Evolutionary conservation across 2,113 vertebrate genomes (phyloP).

Genomic region (Mormyrus lacerda): DNA sequence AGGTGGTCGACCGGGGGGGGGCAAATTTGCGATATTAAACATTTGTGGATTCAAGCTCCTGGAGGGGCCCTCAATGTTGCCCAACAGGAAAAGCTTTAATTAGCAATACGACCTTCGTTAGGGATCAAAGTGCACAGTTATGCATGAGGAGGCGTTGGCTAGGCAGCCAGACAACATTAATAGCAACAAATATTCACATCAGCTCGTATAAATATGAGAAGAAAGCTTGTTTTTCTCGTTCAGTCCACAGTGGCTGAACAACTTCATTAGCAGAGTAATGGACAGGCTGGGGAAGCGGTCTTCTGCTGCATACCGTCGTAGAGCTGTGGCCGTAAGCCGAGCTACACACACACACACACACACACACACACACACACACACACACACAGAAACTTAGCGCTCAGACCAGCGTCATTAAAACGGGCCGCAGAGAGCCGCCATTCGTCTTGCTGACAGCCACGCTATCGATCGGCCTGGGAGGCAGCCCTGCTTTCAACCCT

Average conservation of each 20-base stretch:
- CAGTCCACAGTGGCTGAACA: not conserved
- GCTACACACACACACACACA: not conserved
- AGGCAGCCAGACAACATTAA: not conserved
- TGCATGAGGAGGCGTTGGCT: not conserved
- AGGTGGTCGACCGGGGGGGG: not conserved
- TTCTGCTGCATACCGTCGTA: not conserved
- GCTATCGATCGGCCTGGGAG: constrained; percentile 36
- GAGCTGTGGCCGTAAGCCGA: not conserved
- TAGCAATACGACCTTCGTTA: not conserved
- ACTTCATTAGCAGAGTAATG: not conserved
- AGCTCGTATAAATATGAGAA: not conserved
- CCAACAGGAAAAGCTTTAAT: not conserved
- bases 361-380: not conserved
- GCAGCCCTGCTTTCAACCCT: constrained; percentile 39
- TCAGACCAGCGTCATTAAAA: constrained; percentile 35
- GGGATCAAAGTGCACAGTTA: not conserved
- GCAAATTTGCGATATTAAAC: not conserved
- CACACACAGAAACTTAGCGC: not conserved
- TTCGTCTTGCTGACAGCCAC: constrained; percentile 47
- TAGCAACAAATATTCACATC: not conserved
- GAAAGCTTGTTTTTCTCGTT: not conserved
- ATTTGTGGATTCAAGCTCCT: not conserved
- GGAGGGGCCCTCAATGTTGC: not conserved
- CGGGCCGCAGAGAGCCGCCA: constrained; percentile 40
- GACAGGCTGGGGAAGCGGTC: not conserved